These are phyloP conservation scores for Koerneria pararmatus DNA, from an alignment of 2,888 invertebrate species.

Conservation along the genomic window DNA sequence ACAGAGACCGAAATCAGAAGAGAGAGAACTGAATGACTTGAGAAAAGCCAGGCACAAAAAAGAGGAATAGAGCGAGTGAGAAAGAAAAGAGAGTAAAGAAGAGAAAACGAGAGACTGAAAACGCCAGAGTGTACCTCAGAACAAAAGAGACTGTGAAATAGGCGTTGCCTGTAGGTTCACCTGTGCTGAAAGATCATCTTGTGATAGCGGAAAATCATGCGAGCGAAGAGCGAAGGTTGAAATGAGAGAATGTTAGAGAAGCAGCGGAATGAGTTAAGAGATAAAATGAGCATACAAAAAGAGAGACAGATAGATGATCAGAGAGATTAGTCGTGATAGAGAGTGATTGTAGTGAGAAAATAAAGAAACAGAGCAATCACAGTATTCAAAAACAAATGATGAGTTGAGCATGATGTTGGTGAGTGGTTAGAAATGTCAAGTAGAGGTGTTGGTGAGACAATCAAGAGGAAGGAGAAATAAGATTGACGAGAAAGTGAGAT, in stretches of 20 bases:
- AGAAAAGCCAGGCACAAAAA: constrained; percentile 4
- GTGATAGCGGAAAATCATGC: neutral
- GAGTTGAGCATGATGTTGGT: no score
- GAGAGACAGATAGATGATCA: constrained; percentile 12
- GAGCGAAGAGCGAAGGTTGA: neutral
- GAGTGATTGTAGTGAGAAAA: constrained; percentile 3
- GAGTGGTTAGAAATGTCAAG: no score
- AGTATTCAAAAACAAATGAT: neutral
- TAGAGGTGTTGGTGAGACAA: no score
- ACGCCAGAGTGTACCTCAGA: constrained; percentile 12
- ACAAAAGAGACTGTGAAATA: neutral
- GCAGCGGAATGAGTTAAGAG: neutral
- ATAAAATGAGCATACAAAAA: constrained; percentile 1
- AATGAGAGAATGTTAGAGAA: neutral
- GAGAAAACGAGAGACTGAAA: constrained; percentile 3
- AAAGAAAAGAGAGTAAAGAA: no score
- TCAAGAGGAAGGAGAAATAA: neutral
- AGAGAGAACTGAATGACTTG: constrained; percentile 4
- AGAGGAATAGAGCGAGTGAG: neutral
- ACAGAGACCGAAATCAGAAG: neutral
- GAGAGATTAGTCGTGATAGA: constrained; percentile 16
- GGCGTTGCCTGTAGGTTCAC: constrained; percentile 1
- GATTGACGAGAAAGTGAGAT: neutral
- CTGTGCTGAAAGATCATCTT: constrained; percentile 13
- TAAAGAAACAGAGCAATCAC: neutral